A percentile compares a stretch with the other conserved stretches of the same genome.
Evolutionary conservation across 2,113 vertebrate species (phyloP).

Genomic region (Hippocampus barbouri): DNA sequence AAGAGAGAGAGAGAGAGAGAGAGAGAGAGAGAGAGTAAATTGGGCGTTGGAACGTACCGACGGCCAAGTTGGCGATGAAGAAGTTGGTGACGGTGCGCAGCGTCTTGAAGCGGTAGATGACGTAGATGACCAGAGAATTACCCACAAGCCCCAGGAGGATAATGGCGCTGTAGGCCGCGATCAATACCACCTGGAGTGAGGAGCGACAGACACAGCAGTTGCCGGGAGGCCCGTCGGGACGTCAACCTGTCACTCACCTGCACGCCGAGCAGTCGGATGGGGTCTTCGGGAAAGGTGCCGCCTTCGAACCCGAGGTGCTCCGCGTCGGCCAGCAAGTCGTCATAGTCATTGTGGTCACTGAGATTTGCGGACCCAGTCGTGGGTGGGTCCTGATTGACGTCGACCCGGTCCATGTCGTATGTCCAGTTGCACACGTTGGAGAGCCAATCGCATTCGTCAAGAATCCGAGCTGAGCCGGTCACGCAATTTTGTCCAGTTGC

Average conservation of each 20-base stretch:
- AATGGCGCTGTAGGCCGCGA: conserved; percentile 87
- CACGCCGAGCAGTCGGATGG: conserved; percentile 84
- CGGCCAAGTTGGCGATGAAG: conserved; percentile 90
- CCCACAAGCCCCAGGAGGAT: conserved; percentile 87
- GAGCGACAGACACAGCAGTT: background rate
- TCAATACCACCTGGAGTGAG: conserved; percentile 76
- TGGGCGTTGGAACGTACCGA: conserved; percentile 36
- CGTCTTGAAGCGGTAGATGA: conserved; percentile 86
- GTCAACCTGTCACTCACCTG: conserved; percentile 53
- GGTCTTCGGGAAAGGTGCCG: conserved; percentile 73
- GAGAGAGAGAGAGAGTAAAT: too few relatives aligned
- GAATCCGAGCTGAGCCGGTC: too few relatives aligned
- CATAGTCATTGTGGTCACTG: conserved; percentile 27
- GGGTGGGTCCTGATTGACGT: background rate
- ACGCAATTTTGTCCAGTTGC: too few relatives aligned
- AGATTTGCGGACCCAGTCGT: background rate
- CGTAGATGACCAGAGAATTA: conserved; percentile 90
- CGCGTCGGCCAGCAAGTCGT: background rate
- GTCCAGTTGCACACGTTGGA: background rate
- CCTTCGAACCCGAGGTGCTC: background rate
- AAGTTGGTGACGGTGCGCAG: conserved; percentile 92
- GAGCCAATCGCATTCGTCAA: too few relatives aligned
- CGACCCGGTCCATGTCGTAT: background rate
- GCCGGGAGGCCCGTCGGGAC: background rate
- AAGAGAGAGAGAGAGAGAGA: too few relatives aligned